Base-by-base conservation (phyloP, 1,140 invertebrate species). In the Aphidius ervi region DNA sequence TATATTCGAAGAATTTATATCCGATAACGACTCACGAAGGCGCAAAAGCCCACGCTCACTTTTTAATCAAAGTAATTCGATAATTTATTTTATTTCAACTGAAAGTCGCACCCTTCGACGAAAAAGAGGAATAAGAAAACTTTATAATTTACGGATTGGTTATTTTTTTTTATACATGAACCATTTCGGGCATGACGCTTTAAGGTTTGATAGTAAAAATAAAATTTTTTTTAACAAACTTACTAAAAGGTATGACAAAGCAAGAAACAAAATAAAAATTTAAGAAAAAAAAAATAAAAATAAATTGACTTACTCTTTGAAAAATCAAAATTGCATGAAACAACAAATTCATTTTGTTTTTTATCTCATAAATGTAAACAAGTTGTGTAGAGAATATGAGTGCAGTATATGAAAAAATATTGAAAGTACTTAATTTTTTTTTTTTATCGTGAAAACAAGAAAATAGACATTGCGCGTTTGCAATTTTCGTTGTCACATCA, bases 11-110 rank as follows among this genome's bases (percentile, higher is more conserved):
- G 62, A 69, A 72, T 70, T 72, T 72, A 72, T 70, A 70, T 67
- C 63, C 63, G 65, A 70, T 69, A 72, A 66, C 23, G 23, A 31
- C 61, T 65, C 63, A 59, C 63, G 58, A 63, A 66, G 65, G 41
- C 31, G 23, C 43, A 62, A 55, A 54, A 20, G 45, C 56, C 31
- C 61, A 40, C 31, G 37, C 52, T 20, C 20, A 64, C 58, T 66
- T 72, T 70, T 70, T 72, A 72, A 72, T 72, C 70, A 69, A 70
- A 69, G 67, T 72, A 70, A 70, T 72, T 72, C 65, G 69, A 68
- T 69, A 70, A 72, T 72, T 72, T 72, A 70, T 72, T 70, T 69
- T 66, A 67, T 68, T 65, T 61, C 65, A 63, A 63, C 54, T 31
- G 23, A 31, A 65, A 66, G 62, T 61, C 65, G 61, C 64, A 47